Evolutionary conservation across 2,113 vertebrate species (phyloP).

Genomic region (zebrafish (Danio rerio)): GRCz12tu NC_133176.1:51228001-51228500

Average conservation of each 20-base stretch:
- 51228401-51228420: background rate
- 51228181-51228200: background rate
- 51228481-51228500: too few species aligned
- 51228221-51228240: constrained; percentile 4
- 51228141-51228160: background rate
- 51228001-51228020: background rate
- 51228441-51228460: too few species aligned
- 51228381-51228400: background rate
- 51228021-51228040: background rate
- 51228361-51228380: constrained; percentile 31
- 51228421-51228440: background rate
- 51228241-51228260: background rate
- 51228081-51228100: background rate
- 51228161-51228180: background rate
- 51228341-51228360: background rate
- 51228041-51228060: background rate
- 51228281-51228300: background rate
- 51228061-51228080: background rate
- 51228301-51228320: constrained; percentile 11
- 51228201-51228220: background rate
- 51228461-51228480: too few species aligned
- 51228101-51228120: too few species aligned
- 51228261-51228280: background rate
- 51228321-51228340: constrained; percentile 24
- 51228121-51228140: too few species aligned